phyloP scores from a whole-genome alignment of 2,888 invertebrate genomes.

The Cataglyphis rosenhaueri region DNA sequence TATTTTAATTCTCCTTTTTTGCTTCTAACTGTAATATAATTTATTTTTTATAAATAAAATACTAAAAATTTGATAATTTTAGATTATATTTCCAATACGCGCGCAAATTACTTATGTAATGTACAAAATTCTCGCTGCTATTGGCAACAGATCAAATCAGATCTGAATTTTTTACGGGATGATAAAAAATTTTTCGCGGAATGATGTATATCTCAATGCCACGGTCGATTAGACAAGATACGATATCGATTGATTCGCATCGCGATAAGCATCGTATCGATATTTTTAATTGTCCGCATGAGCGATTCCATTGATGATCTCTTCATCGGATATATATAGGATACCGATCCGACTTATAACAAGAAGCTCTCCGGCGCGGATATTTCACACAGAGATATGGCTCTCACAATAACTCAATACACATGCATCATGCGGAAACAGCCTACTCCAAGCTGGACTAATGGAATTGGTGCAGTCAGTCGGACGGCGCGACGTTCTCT shows the following conservation, averaged over 20 bases:
- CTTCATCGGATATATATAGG: conserved; percentile 23
- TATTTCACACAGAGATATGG: not conserved
- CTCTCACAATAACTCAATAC: conserved; percentile 43
- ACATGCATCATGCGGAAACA: conserved; percentile 49
- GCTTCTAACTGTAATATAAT: not conserved
- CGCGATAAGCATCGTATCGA: conserved; percentile 61
- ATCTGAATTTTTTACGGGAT: not conserved
- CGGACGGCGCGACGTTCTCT: conserved; percentile 43
- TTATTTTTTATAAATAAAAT: not conserved
- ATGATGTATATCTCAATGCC: conserved; percentile 18
- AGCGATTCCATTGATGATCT: conserved; percentile 58
- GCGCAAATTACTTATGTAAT: not conserved
- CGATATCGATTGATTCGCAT: conserved; percentile 45
- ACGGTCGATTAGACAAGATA: conserved; percentile 31
- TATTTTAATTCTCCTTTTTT: not conserved
- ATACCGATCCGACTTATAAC: conserved; percentile 58
- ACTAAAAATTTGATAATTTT: not conserved
- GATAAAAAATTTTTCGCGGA: conserved; percentile 1
- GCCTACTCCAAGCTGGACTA: conserved; percentile 49
- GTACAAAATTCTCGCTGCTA: not conserved
- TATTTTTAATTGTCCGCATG: conserved; percentile 71
- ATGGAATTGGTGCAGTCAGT: conserved; percentile 61
- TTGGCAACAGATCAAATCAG: not conserved
- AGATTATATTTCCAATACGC: not conserved
- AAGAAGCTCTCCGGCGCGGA: conserved; percentile 49